Conservation (phyloP, 2,797 vertebrate species). For the Pseudochirops cupreus region DNA sequence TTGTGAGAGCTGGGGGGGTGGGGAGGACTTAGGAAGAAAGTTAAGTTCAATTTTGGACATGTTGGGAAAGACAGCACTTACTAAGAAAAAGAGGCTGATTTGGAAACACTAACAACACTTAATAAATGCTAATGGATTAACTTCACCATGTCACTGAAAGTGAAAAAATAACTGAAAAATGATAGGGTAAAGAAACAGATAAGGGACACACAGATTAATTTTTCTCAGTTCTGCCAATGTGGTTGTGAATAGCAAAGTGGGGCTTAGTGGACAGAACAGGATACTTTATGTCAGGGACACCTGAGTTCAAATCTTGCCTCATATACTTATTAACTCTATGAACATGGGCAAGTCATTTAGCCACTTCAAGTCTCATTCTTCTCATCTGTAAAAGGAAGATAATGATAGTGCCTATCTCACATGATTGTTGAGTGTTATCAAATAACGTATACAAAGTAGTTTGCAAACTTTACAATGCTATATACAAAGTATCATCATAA, state of each 20-base stretch:
- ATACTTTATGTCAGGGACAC: not conserved
- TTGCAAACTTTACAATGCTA: not conserved
- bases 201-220: not conserved
- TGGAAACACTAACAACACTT: not conserved
- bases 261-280: not conserved
- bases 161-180: not conserved
- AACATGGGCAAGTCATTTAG: not conserved
- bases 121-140: not conserved
- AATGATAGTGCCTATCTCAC: not conserved
- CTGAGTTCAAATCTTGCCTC: not conserved
- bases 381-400: not conserved
- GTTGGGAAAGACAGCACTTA: not conserved
- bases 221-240: not conserved
- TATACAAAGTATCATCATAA: not conserved
- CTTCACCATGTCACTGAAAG: not conserved
- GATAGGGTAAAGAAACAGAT: not conserved
- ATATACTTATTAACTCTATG: not conserved
- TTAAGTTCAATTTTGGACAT: not conserved
- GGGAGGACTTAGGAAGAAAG: not conserved
- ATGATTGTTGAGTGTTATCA: not conserved
- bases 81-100: not conserved
- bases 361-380: not conserved
- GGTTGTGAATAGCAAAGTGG: not conserved
- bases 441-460: not conserved
- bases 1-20: not conserved